Percentiles rank a stretch among this genome's conserved stretches.
Conservation (phyloP, 2,888 invertebrate species). For the Drosophila anomalipes region DNA sequence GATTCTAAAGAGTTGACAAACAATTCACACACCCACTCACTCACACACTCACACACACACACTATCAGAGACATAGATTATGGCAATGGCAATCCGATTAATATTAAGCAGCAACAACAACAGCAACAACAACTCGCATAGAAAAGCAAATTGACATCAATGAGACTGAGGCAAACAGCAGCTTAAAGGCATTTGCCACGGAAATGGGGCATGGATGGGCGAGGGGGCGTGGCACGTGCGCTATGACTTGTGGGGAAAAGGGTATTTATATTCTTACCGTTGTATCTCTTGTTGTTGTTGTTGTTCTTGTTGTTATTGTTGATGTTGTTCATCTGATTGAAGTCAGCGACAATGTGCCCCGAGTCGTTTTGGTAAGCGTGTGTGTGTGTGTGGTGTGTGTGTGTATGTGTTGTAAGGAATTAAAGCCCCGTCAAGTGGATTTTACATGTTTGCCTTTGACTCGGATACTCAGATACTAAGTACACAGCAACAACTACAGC, state of each 20-base stretch:
- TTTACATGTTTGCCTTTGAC: conserved; percentile 22
- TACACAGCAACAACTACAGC: conserved; percentile 3
- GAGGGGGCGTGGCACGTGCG: conserved; percentile 19
- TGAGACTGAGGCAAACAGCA: conserved; percentile 15
- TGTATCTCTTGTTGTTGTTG: conserved; percentile 6
- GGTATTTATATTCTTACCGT: conserved; percentile 11
- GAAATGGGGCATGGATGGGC: too few relatives aligned
- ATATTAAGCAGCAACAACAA: conserved; percentile 48
- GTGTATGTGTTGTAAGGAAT: not conserved
- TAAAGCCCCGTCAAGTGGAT: conserved; percentile 4
- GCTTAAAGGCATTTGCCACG: conserved; percentile 23
- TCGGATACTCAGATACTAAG: not conserved
- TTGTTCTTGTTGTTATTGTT: conserved; percentile 9
- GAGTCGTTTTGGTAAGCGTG: not conserved
- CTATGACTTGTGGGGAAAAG: conserved; percentile 32
- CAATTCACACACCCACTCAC: conserved; percentile 1
- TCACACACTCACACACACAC: not conserved
- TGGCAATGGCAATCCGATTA: conserved; percentile 62
- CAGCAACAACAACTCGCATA: conserved; percentile 4
- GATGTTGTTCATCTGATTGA: conserved; percentile 47
- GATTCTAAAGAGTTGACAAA: conserved; percentile 39
- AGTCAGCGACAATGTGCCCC: conserved; percentile 37
- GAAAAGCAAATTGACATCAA: conserved; percentile 26
- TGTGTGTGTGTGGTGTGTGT: not conserved
- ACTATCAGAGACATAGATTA: conserved; percentile 36